Evolutionary conservation across 2,113 vertebrate species (phyloP), one percentile per base, ranked within the genome.

Genomic region (Sinosuthora webbiana): DNA sequence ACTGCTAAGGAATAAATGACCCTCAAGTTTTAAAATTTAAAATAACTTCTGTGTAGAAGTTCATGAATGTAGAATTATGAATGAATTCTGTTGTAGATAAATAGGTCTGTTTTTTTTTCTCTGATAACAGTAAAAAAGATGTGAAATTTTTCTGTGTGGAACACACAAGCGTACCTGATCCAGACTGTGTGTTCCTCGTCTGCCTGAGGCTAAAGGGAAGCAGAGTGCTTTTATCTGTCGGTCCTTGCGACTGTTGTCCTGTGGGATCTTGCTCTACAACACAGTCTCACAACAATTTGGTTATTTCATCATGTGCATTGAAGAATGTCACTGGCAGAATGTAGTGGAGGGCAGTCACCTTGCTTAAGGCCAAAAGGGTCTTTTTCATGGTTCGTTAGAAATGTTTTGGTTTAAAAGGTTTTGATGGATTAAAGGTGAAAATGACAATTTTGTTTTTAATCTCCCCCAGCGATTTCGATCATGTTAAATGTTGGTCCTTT

Each of bases 401-500:
- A 44, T 83, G 42, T 80, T 90, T 89, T 77, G 6, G 30, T 90
- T 64, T 78, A 62, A 83, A 91, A 87, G 50, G 52, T 89, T 90
- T 90, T 76, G 37, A 60, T 86, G 67, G 28, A 45, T 84, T 95
- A 90, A 93, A 78, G 44, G 69, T 89, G 39, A 87, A 82, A 65
- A 59, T 80, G 71, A 77, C 70, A 52, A 82, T 78, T 92, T 89
- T 19, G n/a, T 47, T 80, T 93, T 90, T 19, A 0, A 70, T 28
- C 39, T n/a, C 45, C 30, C 17, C 17, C 68, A 59, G 76, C 25
- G 15, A 5, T 94, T 96, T 91, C 73, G 59, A 49, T 97, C 63
- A 53, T 67, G 85, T 93, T 86, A 83, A 96, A 37, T 92, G 62
- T 95, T 39, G 45, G 35, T 90, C 53, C 84, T 94, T 97, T 96